Evolutionary conservation across 2,888 invertebrate species (phyloP).

Genomic region (Caenorhabditis japonica): DNA sequence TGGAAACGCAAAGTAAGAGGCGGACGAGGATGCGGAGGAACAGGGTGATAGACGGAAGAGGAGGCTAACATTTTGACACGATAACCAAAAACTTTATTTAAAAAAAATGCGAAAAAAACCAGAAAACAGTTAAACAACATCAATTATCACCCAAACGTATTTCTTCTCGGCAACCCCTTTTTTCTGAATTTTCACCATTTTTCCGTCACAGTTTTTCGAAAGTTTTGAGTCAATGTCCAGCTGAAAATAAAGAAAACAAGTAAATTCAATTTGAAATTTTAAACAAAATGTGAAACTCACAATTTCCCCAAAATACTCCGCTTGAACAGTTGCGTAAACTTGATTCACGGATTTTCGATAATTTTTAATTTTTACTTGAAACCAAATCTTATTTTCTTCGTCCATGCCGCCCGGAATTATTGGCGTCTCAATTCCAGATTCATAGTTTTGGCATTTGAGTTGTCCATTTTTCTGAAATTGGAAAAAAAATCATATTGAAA

Average conservation of each 20-base stretch:
- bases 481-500: not conserved
- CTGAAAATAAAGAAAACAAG: constrained; percentile 8
- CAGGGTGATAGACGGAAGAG: too few relatives aligned
- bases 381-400: not conserved
- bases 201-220: not conserved
- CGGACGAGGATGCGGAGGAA: too few relatives aligned
- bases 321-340: not conserved
- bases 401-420: constrained; percentile 10
- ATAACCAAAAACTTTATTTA: too few relatives aligned
- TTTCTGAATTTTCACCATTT: constrained; percentile 19
- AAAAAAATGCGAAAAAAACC: too few relatives aligned
- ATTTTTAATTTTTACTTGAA: constrained; percentile 18
- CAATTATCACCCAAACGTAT: constrained; percentile 18
- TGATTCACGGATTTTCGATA: constrained; percentile 3
- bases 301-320: constrained; percentile 19
- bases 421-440: not conserved
- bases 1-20: too few relatives aligned
- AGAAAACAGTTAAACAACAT: constrained; percentile 1
- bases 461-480: not conserved
- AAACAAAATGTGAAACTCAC: too few relatives aligned
- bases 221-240: constrained; percentile 10
- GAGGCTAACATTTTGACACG: too few relatives aligned
- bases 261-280: too few relatives aligned
- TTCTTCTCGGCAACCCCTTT: constrained; percentile 10
- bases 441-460: constrained; percentile 11